Evolutionary conservation across 2,888 invertebrate species (phyloP), one percentile per base, ranked within the genome.

Genomic region (Morpho helenor): DNA sequence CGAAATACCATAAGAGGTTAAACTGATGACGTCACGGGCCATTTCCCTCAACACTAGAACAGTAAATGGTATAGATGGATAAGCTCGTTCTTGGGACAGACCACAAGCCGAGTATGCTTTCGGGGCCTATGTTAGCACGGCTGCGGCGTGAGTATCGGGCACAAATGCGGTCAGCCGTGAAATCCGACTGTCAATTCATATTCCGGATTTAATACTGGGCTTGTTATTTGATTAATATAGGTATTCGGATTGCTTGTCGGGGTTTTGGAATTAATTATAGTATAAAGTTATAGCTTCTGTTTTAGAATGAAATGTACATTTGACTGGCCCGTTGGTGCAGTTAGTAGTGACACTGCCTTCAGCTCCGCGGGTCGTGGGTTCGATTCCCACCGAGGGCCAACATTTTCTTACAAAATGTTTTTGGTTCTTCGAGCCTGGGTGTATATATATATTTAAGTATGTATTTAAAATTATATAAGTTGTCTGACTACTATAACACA

Each of bases 21-120:
- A 60, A 56, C 56, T 55, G 39, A 49, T 61, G 58, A 52, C 52
- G 55, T 49, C 49, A 60, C 52, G 56, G 59, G 55, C 60, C 60
- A 62, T 63, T 65, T 58, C 52, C 47, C 59, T 48, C 49, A 48
- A 64, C 55, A 52, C 53, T 59, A 49, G 23, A 49, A 60, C 45
- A 40, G 52, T 23, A 49, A 52, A 60, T 65, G 67, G 68, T 63
- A 67, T 68, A 62, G 60, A 71, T 74, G 77, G 70, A 74, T 65
- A 66, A 69, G 62, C 63, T 31, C 31, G 70, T 71, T 75, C 77
- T 73, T 71, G 66, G 68, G 62, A 63, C 52, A 50, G 57, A 69
- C 72, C 73, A 60, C 74, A 73, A 67, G 45, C 63, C 52, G 47
- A 48, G 71, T 66, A 69, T 76, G 77, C 69, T 70, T 71, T 69